Percentiles rank a stretch among this genome's conserved stretches.
Evolutionary conservation across 1,140 invertebrate species (phyloP).

Genomic region (Wasmannia auropunctata): DNA sequence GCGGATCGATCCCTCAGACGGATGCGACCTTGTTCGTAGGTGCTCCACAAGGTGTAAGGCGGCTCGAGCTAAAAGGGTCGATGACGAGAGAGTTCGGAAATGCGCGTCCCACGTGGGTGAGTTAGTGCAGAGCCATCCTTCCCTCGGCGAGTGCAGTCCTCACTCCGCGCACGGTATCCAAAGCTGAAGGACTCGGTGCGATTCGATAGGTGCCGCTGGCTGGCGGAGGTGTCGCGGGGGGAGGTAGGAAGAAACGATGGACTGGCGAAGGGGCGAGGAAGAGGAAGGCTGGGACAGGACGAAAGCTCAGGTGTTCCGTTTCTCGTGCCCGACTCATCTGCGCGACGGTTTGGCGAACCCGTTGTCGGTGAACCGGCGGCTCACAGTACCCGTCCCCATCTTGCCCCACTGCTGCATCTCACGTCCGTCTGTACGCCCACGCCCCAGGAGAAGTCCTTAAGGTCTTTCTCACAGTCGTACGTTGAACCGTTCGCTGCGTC

Average conservation of each 20-base stretch:
- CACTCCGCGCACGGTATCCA: slow-evolving; percentile 48
- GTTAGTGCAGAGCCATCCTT: slow-evolving; percentile 80
- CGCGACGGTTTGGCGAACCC: slow-evolving; percentile 70
- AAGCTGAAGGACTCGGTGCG: slow-evolving; percentile 44
- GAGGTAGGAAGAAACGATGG: slow-evolving; percentile 29
- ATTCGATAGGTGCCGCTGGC: slow-evolving; percentile 32
- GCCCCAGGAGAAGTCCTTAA: slow-evolving; percentile 66
- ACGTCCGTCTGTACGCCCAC: slow-evolving; percentile 75
- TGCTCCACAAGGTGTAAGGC: slow-evolving; percentile 67
- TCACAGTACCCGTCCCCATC: slow-evolving; percentile 69
- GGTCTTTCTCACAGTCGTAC: slow-evolving; percentile 65
- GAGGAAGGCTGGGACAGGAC: slow-evolving; percentile 46
- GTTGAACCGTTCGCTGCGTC: slow-evolving; percentile 51
- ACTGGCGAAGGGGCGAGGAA: slow-evolving; percentile 27
- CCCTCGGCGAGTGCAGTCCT: slow-evolving; percentile 70
- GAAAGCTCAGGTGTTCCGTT: slow-evolving; percentile 78
- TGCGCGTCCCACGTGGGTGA: slow-evolving; percentile 79
- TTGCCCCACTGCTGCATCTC: slow-evolving; percentile 67
- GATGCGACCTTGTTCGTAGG: slow-evolving; percentile 69
- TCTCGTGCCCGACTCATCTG: slow-evolving; percentile 66
- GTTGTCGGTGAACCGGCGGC: slow-evolving; percentile 72
- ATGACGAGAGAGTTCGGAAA: slow-evolving; percentile 83
- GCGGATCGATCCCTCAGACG: slow-evolving; percentile 56
- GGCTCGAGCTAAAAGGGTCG: slow-evolving; percentile 81
- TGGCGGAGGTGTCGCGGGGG: slow-evolving; percentile 15